A percentile compares a stretch with the other conserved stretches of the same genome.
These are phyloP conservation scores for Acleris cristana DNA, from an alignment of 2,888 invertebrate genomes.

Conservation along the genomic window DNA sequence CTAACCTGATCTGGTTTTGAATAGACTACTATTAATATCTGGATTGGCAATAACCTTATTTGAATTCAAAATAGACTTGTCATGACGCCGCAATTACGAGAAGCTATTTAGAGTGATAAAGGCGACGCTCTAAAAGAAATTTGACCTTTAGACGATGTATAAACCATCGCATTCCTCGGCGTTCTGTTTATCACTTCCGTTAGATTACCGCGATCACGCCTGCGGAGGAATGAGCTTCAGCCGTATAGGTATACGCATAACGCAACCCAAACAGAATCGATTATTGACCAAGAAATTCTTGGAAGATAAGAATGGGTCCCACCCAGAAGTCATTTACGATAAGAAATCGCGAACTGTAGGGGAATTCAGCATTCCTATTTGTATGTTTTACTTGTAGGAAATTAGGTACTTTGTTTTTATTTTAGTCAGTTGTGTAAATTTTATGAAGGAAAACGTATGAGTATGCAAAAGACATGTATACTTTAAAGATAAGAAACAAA, in stretches of 20 bases:
- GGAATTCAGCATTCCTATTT: conserved; percentile 10
- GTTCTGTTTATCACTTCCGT: conserved; percentile 60
- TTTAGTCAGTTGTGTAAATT: neutral
- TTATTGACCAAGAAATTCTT: conserved; percentile 39
- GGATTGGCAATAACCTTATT: too few relatives aligned
- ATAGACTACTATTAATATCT: neutral
- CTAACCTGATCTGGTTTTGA: conserved; percentile 14
- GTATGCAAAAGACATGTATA: too few relatives aligned
- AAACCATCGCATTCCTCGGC: conserved; percentile 43
- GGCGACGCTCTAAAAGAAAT: conserved; percentile 5
- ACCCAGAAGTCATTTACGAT: conserved; percentile 31
- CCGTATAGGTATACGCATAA: conserved; percentile 50
- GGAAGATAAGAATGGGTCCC: conserved; percentile 26
- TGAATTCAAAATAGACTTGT: neutral
- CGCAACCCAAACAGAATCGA: conserved; percentile 47
- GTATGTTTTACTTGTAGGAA: too few relatives aligned
- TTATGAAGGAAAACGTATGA: too few relatives aligned
- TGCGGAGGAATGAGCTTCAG: conserved; percentile 28
- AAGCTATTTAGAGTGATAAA: neutral
- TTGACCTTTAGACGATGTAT: conserved; percentile 22
- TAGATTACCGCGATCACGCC: conserved; percentile 56
- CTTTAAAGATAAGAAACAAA: too few relatives aligned
- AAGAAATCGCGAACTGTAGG: conserved; percentile 20
- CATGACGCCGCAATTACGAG: neutral
- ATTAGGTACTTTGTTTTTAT: neutral